Evolutionary conservation across 2,113 vertebrate species (phyloP), one percentile per base, ranked within the genome.

Genomic region (Nothobranchius furzeri): DNA sequence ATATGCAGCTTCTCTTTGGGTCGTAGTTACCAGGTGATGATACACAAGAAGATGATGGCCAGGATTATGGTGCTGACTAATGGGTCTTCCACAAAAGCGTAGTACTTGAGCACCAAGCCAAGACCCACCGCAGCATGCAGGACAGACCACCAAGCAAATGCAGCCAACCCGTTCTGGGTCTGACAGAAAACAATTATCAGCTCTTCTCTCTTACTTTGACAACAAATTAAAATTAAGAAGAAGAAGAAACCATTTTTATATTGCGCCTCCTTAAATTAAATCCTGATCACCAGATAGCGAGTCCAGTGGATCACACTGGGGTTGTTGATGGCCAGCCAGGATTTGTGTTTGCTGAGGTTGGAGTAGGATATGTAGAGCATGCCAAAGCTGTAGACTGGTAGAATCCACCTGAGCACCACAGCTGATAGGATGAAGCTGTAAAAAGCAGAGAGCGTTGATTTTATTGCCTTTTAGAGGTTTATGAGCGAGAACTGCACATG

Each of bases 111-210:
- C 12, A 84, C 45, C 0, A 89, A 6, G 0, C 90, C 91, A 42
- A 90, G 9, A 51, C 52, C 63, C 9, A 87, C 17, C 37, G 73
- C 12, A 24, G 87, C 73, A 13, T 85, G 75, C 40, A 89, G 10
- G 2, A 86, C 75, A 46, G 79, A 74, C 89, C 87, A 92, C 76
- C 85, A 85, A 36, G 83, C 81, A 66, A 88, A 92, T 40, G 58
- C 25, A 12, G 89, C 87, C 59, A 92, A 52, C 10, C 91, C 86
- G 9, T 90, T 92, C 76, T 92, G 90, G 12, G 74, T 84, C 90
- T 92, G 70, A 0, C 10, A 54, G 43, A 59, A 53, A 76, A 6
- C 1, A 6, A n/a, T 6, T 14, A 54, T 54, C 4, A 30, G 30
- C 30, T 30, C 30, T 30, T 4, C 30, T 30, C 30, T 30, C 30